A percentile compares a stretch with the other conserved stretches of the same genome.
These are phyloP conservation scores for Tupaia chinensis DNA, from an alignment of 2,113 vertebrate genomes.

Conservation along the genomic window DNA sequence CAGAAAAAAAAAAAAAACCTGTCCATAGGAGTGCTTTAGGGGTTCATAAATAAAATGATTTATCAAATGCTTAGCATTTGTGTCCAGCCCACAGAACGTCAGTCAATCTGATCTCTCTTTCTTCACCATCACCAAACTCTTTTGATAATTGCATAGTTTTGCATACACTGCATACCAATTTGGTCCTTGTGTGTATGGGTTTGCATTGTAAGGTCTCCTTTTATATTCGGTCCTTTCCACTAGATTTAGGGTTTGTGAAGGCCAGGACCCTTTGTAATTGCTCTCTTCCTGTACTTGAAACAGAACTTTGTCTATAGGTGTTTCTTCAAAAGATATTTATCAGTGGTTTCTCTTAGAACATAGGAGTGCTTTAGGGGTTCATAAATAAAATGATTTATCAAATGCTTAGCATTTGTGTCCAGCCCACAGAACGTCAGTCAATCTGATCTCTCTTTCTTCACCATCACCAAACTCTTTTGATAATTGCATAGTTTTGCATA, in stretches of 20 bases:
- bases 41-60: neutral
- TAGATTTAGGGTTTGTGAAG: neutral
- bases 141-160: neutral
- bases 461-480: neutral
- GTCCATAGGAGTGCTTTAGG: neutral
- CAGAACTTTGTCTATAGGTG: neutral
- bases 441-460: neutral
- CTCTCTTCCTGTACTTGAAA: neutral
- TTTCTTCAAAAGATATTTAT: neutral
- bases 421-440: neutral
- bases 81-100: neutral
- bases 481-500: neutral
- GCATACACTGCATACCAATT: fast-evolving
- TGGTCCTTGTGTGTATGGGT: neutral
- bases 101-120: neutral
- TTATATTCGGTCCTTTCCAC: neutral
- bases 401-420: neutral
- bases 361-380: too few species aligned
- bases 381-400: neutral
- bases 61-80: neutral
- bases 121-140: neutral
- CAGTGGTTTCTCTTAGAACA: too few species aligned
- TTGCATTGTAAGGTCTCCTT: neutral
- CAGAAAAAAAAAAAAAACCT: neutral
- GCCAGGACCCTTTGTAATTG: neutral